Conservation (phyloP, 2,888 invertebrate genomes). For the Cheilosia variabilis region DNA sequence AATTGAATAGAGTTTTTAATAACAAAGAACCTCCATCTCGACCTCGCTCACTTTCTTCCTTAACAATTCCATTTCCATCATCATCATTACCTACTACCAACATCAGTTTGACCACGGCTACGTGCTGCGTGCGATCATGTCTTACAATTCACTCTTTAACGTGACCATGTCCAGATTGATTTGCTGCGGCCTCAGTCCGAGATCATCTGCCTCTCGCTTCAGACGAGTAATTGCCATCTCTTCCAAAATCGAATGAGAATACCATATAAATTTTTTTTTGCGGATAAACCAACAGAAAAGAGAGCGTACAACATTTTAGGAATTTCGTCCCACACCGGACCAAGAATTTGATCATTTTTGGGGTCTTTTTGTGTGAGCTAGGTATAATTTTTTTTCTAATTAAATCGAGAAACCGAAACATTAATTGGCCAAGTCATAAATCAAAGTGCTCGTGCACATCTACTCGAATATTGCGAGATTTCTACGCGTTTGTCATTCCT, state of each 20-base stretch:
- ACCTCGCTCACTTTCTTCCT: slow-evolving; percentile 60
- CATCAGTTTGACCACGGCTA: slow-evolving; percentile 44
- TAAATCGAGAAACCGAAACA: slow-evolving; percentile 45
- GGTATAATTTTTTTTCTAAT: slow-evolving; percentile 18
- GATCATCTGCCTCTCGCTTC: slow-evolving; percentile 32
- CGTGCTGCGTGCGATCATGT: slow-evolving; percentile 65
- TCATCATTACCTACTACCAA: slow-evolving; percentile 37
- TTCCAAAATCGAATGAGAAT: slow-evolving; percentile 25
- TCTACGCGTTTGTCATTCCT: neutral
- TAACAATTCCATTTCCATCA: slow-evolving; percentile 22
- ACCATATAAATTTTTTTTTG: neutral
- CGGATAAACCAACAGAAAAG: slow-evolving; percentile 36
- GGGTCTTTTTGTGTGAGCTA: neutral
- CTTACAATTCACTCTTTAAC: slow-evolving; percentile 63
- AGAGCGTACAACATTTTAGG: slow-evolving; percentile 39
- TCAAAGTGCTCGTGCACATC: slow-evolving; percentile 38
- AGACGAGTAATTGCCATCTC: slow-evolving; percentile 6
- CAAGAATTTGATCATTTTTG: slow-evolving; percentile 35
- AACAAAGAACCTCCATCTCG: slow-evolving; percentile 18
- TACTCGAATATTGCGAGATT: slow-evolving; percentile 14
- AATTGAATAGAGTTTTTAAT: slow-evolving; percentile 1
- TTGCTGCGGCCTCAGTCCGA: slow-evolving; percentile 35
- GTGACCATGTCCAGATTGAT: slow-evolving; percentile 73
- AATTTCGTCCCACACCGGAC: slow-evolving; percentile 22
- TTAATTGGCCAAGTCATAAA: slow-evolving; percentile 69